A percentile compares a stretch with the other conserved stretches of the same genome.
These are phyloP conservation scores for Oenanthe oenanthe DNA, from an alignment of 2,113 vertebrate genomes.

Conservation along the genomic window DNA sequence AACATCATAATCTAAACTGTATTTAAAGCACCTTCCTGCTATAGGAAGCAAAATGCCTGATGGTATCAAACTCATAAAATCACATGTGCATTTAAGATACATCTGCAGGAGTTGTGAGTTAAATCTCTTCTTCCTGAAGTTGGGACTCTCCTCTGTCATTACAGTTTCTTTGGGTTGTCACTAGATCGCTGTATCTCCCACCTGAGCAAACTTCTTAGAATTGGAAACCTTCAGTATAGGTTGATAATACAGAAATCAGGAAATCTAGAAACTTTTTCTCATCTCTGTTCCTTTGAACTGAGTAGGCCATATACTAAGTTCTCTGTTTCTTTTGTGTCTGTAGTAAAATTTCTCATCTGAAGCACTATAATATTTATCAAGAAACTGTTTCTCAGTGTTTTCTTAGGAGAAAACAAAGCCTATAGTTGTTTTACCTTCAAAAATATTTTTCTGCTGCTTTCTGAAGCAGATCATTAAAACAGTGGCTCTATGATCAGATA, in stretches of 20 bases:
- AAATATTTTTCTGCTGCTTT: neutral
- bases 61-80: neutral
- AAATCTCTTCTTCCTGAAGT: neutral
- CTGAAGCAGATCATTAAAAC: neutral
- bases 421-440: neutral
- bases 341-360: neutral
- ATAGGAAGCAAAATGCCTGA: neutral
- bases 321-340: neutral
- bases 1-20: neutral
- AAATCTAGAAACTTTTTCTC: neutral
- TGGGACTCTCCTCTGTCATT: fast-evolving
- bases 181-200: neutral
- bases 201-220: neutral
- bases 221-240: neutral
- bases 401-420: neutral
- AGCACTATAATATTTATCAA: neutral
- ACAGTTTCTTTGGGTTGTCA: neutral
- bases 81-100: neutral
- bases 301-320: neutral
- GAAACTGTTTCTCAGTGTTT: neutral
- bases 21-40: neutral
- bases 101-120: neutral
- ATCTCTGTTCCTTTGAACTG: neutral
- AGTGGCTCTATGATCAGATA: neutral
- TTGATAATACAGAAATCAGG: neutral